Percentiles rank a stretch among this genome's conserved stretches.
phyloP scores from a whole-genome alignment of 1,140 invertebrate species.

The Dendrolimus kikuchii region DNA sequence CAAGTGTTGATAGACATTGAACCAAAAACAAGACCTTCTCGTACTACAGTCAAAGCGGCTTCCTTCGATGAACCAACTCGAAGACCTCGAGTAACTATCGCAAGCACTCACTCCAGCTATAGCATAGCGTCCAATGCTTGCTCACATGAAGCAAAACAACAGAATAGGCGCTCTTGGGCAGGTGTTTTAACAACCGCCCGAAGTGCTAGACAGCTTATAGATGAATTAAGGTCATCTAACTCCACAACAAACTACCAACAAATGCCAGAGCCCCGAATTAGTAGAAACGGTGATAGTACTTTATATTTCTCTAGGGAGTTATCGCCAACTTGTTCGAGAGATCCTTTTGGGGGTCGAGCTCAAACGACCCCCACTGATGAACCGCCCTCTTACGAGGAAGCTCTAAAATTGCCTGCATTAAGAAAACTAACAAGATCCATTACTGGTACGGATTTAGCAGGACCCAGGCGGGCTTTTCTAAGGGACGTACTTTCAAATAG shows the following conservation, averaged over 20 bases:
- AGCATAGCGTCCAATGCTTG: slow-evolving; percentile 39
- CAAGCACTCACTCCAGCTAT: slow-evolving; percentile 51
- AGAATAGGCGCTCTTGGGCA: slow-evolving; percentile 59
- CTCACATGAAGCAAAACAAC: slow-evolving; percentile 48
- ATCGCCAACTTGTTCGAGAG: slow-evolving; percentile 73
- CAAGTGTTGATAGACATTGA: slow-evolving; percentile 42
- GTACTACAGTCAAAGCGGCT: slow-evolving; percentile 45
- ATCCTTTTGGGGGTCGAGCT: slow-evolving; percentile 75
- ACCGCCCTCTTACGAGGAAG: slow-evolving; percentile 70
- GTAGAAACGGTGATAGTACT: slow-evolving; percentile 47
- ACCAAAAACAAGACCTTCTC: slow-evolving; percentile 26
- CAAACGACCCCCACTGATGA: slow-evolving; percentile 68
- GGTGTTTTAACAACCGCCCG: slow-evolving; percentile 51
- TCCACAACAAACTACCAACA: slow-evolving; percentile 43
- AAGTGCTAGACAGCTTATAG: slow-evolving; percentile 55
- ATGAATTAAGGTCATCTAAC: slow-evolving; percentile 42
- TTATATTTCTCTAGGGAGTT: slow-evolving; percentile 77
- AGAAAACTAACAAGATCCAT: slow-evolving; percentile 70
- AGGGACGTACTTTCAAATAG: slow-evolving; percentile 67
- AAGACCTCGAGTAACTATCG: slow-evolving; percentile 42
- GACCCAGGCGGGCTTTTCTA: slow-evolving; percentile 58
- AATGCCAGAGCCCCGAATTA: slow-evolving; percentile 42
- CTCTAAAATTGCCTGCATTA: slow-evolving; percentile 68
- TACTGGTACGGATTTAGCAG: slow-evolving; percentile 59
- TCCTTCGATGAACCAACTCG: slow-evolving; percentile 57